Base-by-base conservation (phyloP, 2,113 vertebrate genomes). In the Condylura cristata region DNA sequence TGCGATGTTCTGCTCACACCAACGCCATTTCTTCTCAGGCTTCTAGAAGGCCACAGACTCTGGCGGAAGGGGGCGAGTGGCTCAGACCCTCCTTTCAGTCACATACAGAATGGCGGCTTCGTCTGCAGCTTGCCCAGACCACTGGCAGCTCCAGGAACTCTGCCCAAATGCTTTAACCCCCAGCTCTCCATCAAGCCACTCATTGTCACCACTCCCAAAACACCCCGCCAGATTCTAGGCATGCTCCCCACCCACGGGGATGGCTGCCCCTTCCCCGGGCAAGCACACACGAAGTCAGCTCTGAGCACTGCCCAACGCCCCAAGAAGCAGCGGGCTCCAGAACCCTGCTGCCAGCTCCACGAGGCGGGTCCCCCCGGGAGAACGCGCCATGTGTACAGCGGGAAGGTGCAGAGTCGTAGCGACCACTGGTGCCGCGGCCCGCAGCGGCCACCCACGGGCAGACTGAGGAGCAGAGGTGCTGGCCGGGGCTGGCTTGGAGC, bases 381-480 rank as follows among this genome's bases (percentile, higher is more conserved):
- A 51, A 66, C 48, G n/a, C 1, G 14, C 37, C 6, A 2, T 6
- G 16, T 48, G 3, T 13, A 22, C 63, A 85, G 51, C 82, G 30
- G 41, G 10, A 16, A 26, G 34, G 24, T 8, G n/a, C 3, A 3
- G 22, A 3, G 28, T 17, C 37, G 0, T 53, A 61, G 56, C 0
- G 12, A 22, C 20, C 2, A 22, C 11, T n/a, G 18, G 8, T 5
- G 1, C n/a, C 34, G 3, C 63, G 26, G n/a, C 24, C 34, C 0
- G 8, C 34, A 17, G 20, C 63, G 20, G 1, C 44, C 14, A 16
- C 0, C n/a, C 5, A 0, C 0, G 18, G 2, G 30, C 4, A 11
- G 14, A 3, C 22, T 8, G 0, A 14, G 0, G 18, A 20, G 24
- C 3, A 34, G 1, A 5, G 28, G 6, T 4, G 0, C 18, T 6